Evolutionary conservation across 2,797 vertebrate species (phyloP).

Genomic region (Poecilia picta): DNA sequence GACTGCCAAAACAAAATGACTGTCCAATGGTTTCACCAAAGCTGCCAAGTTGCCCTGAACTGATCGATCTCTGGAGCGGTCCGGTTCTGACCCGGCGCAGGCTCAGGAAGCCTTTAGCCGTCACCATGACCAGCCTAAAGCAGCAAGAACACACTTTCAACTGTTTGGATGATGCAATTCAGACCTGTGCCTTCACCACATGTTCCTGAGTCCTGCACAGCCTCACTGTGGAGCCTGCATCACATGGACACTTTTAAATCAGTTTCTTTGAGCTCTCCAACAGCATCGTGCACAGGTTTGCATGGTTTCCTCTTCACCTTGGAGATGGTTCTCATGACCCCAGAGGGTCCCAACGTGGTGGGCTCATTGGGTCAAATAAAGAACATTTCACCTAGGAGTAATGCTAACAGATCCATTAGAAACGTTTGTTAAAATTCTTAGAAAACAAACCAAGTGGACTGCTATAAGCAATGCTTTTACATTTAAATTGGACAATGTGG

Average conservation of each 20-base stretch:
- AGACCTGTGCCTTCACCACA: slow-evolving; percentile 78
- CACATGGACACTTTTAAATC: slow-evolving; percentile 21
- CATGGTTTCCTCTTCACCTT: slow-evolving; percentile 10
- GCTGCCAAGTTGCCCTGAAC: slow-evolving; percentile 10
- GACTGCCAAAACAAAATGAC: neutral
- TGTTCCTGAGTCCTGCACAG: slow-evolving; percentile 46
- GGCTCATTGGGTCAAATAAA: neutral
- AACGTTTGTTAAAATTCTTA: neutral
- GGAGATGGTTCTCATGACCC: neutral
- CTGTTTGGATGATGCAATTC: slow-evolving; percentile 64
- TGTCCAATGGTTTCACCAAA: slow-evolving; percentile 31
- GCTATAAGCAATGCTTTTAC: neutral
- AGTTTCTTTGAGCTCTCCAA: slow-evolving; percentile 13
- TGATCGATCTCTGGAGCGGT: neutral
- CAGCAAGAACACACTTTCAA: slow-evolving; percentile 33
- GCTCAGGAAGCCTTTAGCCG: slow-evolving; percentile 61
- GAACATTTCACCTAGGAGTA: neutral
- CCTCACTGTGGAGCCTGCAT: slow-evolving; percentile 17
- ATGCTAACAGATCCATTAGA: neutral
- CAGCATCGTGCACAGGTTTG: slow-evolving; percentile 6
- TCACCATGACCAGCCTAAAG: slow-evolving; percentile 70
- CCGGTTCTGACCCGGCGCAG: neutral
- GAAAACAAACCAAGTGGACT: neutral
- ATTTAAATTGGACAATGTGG: neutral
- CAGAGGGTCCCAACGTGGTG: slow-evolving; percentile 21